Conservation (phyloP, 2,888 invertebrate species). For the Malacosoma neustria region DNA sequence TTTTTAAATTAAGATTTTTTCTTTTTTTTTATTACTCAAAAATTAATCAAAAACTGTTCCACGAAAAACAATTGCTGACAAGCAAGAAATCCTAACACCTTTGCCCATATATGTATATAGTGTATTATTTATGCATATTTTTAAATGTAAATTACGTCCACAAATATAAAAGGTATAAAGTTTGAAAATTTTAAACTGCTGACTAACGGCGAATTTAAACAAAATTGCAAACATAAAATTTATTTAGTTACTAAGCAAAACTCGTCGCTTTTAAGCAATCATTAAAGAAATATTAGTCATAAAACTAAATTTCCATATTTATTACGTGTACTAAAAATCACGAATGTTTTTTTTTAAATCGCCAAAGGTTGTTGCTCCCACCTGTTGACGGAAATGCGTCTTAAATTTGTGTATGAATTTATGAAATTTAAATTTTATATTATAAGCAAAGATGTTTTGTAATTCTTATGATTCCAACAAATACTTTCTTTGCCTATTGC, state of each 20-base stretch:
- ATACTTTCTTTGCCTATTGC: background rate
- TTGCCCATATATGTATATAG: too few species aligned
- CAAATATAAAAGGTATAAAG: too few species aligned
- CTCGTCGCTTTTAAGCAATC: background rate
- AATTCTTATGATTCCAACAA: background rate
- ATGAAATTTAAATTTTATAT: background rate
- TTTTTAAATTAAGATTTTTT: too few species aligned
- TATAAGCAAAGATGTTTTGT: background rate
- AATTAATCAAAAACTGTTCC: too few species aligned
- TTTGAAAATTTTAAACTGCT: too few species aligned
- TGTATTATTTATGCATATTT: too few species aligned
- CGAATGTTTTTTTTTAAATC: background rate
- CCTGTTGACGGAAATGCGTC: background rate
- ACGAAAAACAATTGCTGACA: too few species aligned
- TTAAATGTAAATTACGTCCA: too few species aligned
- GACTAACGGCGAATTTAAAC: too few species aligned
- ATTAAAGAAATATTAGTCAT: background rate
- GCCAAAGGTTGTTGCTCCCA: background rate
- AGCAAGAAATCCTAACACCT: too few species aligned
- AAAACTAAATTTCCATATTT: background rate
- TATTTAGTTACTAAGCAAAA: background rate
- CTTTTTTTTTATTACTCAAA: too few species aligned
- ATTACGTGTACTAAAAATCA: background rate
- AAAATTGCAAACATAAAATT: too few species aligned
- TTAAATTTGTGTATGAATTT: background rate